Base-by-base conservation (phyloP, 1,140 invertebrate genomes). In the Portunus trituberculatus region DNA sequence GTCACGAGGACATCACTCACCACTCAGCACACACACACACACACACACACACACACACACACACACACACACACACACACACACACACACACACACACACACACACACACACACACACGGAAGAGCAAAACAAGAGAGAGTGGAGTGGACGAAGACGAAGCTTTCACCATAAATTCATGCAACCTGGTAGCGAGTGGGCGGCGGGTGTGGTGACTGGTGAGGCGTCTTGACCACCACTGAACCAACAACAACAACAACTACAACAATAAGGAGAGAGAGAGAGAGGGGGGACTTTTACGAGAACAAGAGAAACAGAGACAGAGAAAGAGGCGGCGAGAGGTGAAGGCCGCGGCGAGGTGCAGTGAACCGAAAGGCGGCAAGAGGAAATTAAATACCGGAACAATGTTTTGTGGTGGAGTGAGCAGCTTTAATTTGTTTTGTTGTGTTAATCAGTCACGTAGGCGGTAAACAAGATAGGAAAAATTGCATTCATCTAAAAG, bases 31-130 rank as follows among this genome's bases (percentile, higher is more conserved):
- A 76, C 67, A 76, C 67, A 76, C 20, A 76, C 67, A 76, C 67
- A 76, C 67, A 76, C 67, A 76, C 67, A 76, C 67, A 76, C 67
- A 76, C 67, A 76, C 67, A 76, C 67, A 76, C 67, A 76, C 67
- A 76, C 67, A 76, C 67, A n/a, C 67, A 76, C 67, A 76, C 67
- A 76, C 67, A 76, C 67, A 76, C 67, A 76, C 67, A n/a, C 20
- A 76, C 67, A 76, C 67, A 76, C 67, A 76, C 67, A 76, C 67
- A n/a, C 67, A 76, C 67, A 76, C 67, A 76, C n/a, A n/a, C 67
- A 25, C 67, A 76, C 67, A n/a, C 67, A n/a, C 67, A n/a, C 67
- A 59, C 10, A 59, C 10, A 59, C 16, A 59, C 52, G 12, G 12
- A 59, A 14, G 16, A 59, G 12, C 10, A 59, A 59, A 20, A 59